phyloP scores from a whole-genome alignment of 1,140 invertebrate genomes.

The Tetramorium simillimum region DNA sequence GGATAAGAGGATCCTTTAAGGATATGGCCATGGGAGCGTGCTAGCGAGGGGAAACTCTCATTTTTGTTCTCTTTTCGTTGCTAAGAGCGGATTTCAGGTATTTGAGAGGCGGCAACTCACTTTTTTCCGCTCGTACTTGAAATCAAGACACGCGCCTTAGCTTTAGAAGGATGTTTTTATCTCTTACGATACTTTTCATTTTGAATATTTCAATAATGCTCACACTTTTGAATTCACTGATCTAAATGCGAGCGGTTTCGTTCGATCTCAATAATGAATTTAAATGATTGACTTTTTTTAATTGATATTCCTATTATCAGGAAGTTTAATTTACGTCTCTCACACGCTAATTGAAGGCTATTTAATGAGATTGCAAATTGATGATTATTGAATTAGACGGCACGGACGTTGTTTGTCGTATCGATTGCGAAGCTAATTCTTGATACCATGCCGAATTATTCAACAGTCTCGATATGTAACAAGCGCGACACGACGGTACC shows the following conservation, averaged over 20 bases:
- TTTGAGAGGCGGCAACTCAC: conserved; percentile 23
- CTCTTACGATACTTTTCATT: not conserved
- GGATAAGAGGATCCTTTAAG: conserved; percentile 68
- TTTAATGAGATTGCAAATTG: conserved; percentile 26
- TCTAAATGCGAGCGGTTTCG: not conserved
- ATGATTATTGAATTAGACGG: not conserved
- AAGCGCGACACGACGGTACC: not conserved
- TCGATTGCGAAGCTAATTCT: conserved; percentile 34
- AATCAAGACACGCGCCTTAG: not conserved
- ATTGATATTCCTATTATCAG: not conserved
- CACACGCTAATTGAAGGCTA: not conserved
- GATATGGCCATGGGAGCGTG: conserved; percentile 40
- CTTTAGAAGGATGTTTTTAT: not conserved
- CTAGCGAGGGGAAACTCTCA: conserved; percentile 7
- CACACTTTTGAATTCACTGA: too few relatives aligned
- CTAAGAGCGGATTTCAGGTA: conserved; percentile 49
- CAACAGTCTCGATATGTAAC: conserved; percentile 24
- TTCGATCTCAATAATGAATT: not conserved
- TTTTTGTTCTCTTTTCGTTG: conserved; percentile 38
- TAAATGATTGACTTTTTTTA: not conserved
- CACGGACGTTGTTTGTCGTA: not conserved
- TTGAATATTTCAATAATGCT: not conserved
- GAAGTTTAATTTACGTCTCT: not conserved
- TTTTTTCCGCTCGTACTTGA: not conserved
- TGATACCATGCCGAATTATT: conserved; percentile 46